phyloP scores from a whole-genome alignment of 2,113 vertebrate genomes.

The Gymnobelideus leadbeateri region DNA sequence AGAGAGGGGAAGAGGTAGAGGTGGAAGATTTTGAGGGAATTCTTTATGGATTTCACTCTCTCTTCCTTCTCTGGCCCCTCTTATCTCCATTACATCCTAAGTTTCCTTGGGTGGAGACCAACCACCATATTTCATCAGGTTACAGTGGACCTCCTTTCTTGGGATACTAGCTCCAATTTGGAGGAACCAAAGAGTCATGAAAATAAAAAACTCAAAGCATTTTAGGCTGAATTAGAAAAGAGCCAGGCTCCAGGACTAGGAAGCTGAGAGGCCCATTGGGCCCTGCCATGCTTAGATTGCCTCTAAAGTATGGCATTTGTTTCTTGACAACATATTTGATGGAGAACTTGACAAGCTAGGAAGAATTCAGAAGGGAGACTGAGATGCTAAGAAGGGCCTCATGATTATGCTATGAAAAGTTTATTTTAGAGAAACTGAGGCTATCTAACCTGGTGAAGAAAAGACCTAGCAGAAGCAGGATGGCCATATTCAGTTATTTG shows the following conservation, averaged over 20 bases:
- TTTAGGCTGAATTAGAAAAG: background rate
- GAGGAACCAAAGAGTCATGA: background rate
- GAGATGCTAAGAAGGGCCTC: background rate
- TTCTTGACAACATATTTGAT: background rate
- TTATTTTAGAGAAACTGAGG: background rate
- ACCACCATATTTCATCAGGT: background rate
- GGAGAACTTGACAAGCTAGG: background rate
- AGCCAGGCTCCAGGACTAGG: background rate
- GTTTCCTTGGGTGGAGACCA: background rate
- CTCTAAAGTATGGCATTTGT: background rate
- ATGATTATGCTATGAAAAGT: background rate
- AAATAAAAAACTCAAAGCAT: background rate
- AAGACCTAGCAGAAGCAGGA: background rate
- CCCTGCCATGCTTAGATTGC: background rate
- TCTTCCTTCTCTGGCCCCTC: background rate
- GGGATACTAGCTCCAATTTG: background rate
- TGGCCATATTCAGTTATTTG: background rate
- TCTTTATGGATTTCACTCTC: background rate
- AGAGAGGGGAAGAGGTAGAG: too few relatives aligned
- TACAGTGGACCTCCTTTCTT: background rate
- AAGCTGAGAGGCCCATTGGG: background rate
- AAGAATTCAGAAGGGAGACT: background rate
- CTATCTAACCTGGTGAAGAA: background rate
- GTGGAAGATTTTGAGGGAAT: background rate
- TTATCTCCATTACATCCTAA: background rate